Conservation (phyloP, 1,140 invertebrate genomes). For the Stegodyphus mimosarum region DNA sequence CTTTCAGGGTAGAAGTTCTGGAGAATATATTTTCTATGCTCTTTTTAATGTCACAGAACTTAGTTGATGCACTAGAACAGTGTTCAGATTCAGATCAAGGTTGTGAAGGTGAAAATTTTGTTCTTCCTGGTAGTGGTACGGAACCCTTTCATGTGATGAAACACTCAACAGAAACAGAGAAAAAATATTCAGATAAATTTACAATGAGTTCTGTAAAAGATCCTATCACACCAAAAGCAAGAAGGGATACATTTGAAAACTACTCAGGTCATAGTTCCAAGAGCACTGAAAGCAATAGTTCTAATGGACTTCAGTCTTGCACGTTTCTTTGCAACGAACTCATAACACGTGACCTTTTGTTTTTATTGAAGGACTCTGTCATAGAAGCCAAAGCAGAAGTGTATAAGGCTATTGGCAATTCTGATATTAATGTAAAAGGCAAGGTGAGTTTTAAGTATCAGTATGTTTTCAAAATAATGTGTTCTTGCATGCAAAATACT, state of each 20-base stretch:
- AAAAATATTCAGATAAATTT: constrained; percentile 12
- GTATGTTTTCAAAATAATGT: too few relatives aligned
- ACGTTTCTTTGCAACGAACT: constrained; percentile 57
- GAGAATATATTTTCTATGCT: constrained; percentile 70
- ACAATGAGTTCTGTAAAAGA: constrained; percentile 16
- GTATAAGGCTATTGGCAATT: constrained; percentile 24
- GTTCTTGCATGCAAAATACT: too few relatives aligned
- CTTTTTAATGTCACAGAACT: constrained; percentile 67
- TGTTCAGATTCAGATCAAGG: constrained; percentile 36
- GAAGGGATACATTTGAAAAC: not conserved
- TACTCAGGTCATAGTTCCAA: constrained; percentile 25
- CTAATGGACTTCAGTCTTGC: constrained; percentile 6
- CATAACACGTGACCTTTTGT: constrained; percentile 42
- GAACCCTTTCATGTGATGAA: not conserved
- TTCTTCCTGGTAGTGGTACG: not conserved
- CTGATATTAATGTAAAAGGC: not conserved
- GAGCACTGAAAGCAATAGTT: constrained; percentile 43
- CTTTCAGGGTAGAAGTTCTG: constrained; percentile 68
- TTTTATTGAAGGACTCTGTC: constrained; percentile 26
- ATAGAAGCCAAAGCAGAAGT: constrained; percentile 43
- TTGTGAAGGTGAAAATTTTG: constrained; percentile 18
- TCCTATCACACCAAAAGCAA: not conserved
- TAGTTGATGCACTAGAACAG: constrained; percentile 62
- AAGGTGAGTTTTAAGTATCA: too few relatives aligned
- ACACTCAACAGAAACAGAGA: constrained; percentile 20